These are phyloP conservation scores for Physella acuta DNA, from an alignment of 1,140 invertebrate genomes.

Conservation along the genomic window DNA sequence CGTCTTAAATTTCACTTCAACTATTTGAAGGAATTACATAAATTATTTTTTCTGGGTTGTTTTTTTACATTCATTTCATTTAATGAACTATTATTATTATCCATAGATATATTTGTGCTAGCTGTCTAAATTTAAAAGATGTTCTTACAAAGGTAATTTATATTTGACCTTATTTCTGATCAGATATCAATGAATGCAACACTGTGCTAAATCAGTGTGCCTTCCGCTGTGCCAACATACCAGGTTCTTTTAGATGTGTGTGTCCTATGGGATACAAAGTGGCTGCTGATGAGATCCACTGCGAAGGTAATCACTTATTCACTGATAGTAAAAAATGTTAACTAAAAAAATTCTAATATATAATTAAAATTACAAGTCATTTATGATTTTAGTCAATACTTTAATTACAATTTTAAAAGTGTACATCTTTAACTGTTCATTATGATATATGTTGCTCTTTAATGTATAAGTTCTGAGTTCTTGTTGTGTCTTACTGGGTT, in stretches of 20 bases:
- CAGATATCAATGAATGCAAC: constrained; percentile 83
- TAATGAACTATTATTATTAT: too few relatives aligned
- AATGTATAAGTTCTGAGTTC: too few relatives aligned
- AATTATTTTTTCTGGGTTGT: neutral
- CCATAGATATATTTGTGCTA: too few relatives aligned
- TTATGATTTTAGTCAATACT: too few relatives aligned
- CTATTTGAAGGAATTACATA: neutral
- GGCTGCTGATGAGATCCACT: constrained; percentile 77
- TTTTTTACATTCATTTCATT: neutral
- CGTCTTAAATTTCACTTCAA: neutral
- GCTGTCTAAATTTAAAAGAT: neutral
- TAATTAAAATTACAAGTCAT: too few relatives aligned
- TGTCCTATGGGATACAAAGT: constrained; percentile 74
- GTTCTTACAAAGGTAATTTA: neutral
- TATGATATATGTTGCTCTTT: too few relatives aligned
- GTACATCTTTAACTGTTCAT: too few relatives aligned
- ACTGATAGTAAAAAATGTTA: too few relatives aligned
- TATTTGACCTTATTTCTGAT: constrained; percentile 62
- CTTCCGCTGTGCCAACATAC: constrained; percentile 71
- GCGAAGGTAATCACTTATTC: constrained; percentile 69
- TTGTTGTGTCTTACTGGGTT: too few relatives aligned
- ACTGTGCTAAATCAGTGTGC: constrained; percentile 80
- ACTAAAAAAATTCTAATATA: too few relatives aligned
- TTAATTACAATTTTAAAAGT: too few relatives aligned
- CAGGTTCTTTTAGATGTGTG: constrained; percentile 72